Conservation (phyloP, 1,140 invertebrate genomes). For the Bombus consobrinus region DNA sequence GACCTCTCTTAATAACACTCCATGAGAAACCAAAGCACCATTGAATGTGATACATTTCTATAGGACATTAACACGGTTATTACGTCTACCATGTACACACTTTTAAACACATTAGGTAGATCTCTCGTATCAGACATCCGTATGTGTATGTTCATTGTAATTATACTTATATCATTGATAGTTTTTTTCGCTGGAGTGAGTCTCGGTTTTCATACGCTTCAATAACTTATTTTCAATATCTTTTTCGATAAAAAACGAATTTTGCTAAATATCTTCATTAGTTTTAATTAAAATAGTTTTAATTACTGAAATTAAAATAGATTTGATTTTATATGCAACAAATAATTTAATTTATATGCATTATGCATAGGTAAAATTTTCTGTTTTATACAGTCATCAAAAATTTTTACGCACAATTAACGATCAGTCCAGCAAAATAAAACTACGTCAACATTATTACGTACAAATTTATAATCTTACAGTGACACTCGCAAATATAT, state of each 20-base stretch:
- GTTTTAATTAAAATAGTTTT: background rate
- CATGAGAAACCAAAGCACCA: conserved; percentile 48
- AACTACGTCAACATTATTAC: conserved; percentile 23
- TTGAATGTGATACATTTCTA: conserved; percentile 38
- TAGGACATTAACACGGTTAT: conserved; percentile 46
- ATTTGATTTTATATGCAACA: background rate
- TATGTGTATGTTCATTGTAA: conserved; percentile 50
- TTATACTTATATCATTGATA: conserved; percentile 42
- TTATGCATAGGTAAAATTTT: background rate
- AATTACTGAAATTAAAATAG: background rate
- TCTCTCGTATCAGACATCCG: conserved; percentile 64
- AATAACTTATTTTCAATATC: background rate
- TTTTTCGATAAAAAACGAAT: background rate
- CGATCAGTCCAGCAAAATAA: conserved; percentile 50
- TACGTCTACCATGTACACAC: conserved; percentile 59
- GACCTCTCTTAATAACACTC: background rate
- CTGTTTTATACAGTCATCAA: background rate
- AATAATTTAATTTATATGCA: no score
- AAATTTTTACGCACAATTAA: background rate
- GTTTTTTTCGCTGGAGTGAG: conserved; percentile 42
- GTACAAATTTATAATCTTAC: conserved; percentile 50
- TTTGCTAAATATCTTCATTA: background rate
- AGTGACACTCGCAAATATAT: conserved; percentile 48
- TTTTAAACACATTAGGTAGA: conserved; percentile 71
- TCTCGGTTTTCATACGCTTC: background rate